These are phyloP conservation scores for Calonectris borealis DNA, from an alignment of 2,113 vertebrate species.

Conservation along the genomic window DNA sequence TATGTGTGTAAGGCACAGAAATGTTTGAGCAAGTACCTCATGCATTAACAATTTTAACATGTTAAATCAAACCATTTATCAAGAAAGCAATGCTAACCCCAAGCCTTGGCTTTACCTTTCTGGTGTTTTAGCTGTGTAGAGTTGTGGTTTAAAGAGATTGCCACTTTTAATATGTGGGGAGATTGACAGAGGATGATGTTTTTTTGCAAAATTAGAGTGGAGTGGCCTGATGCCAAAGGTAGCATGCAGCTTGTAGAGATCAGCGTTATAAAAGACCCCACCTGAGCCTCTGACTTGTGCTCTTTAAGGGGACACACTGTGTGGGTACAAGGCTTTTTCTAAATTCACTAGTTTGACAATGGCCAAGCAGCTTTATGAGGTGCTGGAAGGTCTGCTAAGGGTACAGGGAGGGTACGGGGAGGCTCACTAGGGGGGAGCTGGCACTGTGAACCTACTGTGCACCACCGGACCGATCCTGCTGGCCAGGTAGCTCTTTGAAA, in stretches of 20 bases:
- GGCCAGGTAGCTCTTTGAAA: not conserved
- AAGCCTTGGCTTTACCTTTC: not conserved
- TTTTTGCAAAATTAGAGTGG: not conserved
- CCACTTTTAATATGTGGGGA: not conserved
- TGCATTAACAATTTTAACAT: not conserved
- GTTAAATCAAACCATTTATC: not conserved
- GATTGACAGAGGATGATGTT: not conserved
- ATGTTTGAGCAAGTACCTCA: not conserved
- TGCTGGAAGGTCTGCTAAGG: not conserved
- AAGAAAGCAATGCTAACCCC: not conserved
- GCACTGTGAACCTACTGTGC: not conserved
- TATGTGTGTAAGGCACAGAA: not conserved
- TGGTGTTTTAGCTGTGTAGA: not conserved
- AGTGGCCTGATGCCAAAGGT: not conserved
- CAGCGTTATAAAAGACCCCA: not conserved
- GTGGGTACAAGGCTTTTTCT: not conserved
- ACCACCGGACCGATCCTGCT: accelerated
- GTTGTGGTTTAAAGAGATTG: not conserved
- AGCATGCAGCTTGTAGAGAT: not conserved
- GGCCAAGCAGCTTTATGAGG: not conserved
- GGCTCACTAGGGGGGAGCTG: not conserved
- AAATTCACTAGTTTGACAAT: not conserved
- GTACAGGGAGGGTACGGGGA: not conserved
- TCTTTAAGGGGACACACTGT: not conserved
- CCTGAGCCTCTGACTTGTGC: not conserved